These are phyloP conservation scores for Brachyhypopomus occidentalis DNA, from an alignment of 2,113 vertebrate genomes.

Conservation along the genomic window DNA sequence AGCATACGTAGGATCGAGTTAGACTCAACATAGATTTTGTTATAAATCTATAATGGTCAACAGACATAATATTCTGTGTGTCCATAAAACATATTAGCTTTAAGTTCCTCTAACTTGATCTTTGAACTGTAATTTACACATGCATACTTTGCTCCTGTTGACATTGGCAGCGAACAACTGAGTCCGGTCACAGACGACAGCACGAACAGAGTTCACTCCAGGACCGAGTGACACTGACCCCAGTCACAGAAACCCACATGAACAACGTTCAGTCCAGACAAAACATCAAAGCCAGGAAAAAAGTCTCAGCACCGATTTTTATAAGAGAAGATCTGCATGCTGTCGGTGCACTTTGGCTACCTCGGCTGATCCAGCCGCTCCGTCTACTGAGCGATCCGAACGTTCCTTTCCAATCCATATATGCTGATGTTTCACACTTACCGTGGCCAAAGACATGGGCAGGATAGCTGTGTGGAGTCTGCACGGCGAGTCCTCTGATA, in stretches of 20 bases:
- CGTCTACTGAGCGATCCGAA: background rate
- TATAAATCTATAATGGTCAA: no score
- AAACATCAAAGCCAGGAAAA: background rate
- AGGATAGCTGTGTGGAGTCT: background rate
- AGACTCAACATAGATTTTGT: background rate
- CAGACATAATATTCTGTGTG: background rate
- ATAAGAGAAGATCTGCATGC: background rate
- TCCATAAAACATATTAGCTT: background rate
- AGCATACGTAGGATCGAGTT: background rate
- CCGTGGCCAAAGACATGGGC: background rate
- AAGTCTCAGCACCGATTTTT: background rate
- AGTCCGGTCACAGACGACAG: background rate
- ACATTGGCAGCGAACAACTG: constrained; percentile 14
- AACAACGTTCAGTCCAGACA: background rate
- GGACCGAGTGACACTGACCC: no score
- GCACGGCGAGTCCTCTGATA: background rate
- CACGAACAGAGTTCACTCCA: background rate
- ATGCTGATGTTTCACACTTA: background rate
- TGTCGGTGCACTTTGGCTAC: background rate
- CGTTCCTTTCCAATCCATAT: background rate
- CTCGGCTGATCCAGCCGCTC: background rate
- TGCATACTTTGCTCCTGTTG: background rate
- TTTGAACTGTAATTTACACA: background rate
- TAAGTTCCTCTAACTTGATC: constrained; percentile 6
- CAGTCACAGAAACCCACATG: no score